A percentile compares a stretch with the other conserved stretches of the same genome.
Conservation (phyloP, 1,140 invertebrate genomes). For the Heliconius hewitsoni region DNA sequence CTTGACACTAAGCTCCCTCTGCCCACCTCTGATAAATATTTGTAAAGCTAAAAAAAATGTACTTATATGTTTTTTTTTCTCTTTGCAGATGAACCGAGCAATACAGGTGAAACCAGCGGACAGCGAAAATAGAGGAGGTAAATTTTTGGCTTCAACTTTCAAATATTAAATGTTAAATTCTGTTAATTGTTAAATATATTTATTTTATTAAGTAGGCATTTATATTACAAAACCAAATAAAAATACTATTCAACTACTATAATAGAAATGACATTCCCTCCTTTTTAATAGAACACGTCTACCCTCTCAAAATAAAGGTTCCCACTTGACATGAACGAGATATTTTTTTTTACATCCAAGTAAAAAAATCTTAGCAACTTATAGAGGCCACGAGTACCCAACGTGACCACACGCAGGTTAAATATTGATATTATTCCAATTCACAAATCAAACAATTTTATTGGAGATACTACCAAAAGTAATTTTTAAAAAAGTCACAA, state of each 20-base stretch:
- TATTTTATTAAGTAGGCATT: not conserved
- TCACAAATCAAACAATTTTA: slow-evolving; percentile 37
- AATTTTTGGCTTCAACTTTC: slow-evolving; percentile 56
- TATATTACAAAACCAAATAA: not conserved
- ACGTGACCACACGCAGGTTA: slow-evolving; percentile 46
- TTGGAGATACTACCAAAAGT: not conserved
- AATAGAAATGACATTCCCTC: slow-evolving; percentile 16
- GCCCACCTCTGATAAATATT: too few species aligned
- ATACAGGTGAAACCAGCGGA: slow-evolving; percentile 99
- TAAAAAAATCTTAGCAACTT: slow-evolving; percentile 46
- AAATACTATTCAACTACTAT: not conserved
- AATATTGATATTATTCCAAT: slow-evolving; percentile 48
- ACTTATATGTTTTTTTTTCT: slow-evolving; percentile 31
- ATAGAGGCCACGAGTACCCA: slow-evolving; percentile 40
- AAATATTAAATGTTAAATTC: too few species aligned
- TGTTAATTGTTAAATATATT: too few species aligned
- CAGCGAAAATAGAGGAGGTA: slow-evolving; percentile 99
- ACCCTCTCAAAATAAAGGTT: slow-evolving; percentile 47
- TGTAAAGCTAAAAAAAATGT: too few species aligned
- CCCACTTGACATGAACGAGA: slow-evolving; percentile 40
- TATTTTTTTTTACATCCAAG: slow-evolving; percentile 31
- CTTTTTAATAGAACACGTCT: slow-evolving; percentile 50
- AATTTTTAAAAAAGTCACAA: slow-evolving; percentile 33
- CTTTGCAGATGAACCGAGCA: slow-evolving; percentile 99
- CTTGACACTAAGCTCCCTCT: too few species aligned